Evolutionary conservation across 1,140 invertebrate genomes (phyloP).

Genomic region (Nephotettix cincticeps): DNA sequence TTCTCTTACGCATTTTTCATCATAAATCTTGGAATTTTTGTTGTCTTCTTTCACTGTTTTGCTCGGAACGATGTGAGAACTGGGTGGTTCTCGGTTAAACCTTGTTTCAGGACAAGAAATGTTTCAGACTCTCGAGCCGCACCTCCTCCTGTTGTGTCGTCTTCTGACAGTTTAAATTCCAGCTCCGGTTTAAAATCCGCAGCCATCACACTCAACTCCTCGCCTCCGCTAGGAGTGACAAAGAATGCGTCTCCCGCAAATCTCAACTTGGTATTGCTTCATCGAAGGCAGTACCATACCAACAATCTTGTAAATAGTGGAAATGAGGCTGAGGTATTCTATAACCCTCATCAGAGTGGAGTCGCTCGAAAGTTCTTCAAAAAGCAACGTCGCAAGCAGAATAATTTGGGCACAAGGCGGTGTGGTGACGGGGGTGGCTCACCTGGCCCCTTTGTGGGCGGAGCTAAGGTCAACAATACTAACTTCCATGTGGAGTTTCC

Average conservation of each 20-base stretch:
- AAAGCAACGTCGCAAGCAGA: constrained; percentile 70
- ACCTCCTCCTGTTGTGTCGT: constrained; percentile 31
- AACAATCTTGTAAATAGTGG: constrained; percentile 68
- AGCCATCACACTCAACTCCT: constrained; percentile 49
- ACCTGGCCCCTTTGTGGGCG: constrained; percentile 51
- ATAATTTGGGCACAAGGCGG: constrained; percentile 67
- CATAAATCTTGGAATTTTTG: constrained; percentile 74
- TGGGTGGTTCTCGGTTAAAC: constrained; percentile 64
- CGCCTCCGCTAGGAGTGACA: constrained; percentile 43
- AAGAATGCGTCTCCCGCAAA: constrained; percentile 48
- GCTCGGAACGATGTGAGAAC: constrained; percentile 77
- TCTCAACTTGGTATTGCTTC: constrained; percentile 64
- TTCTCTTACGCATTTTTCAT: constrained; percentile 71
- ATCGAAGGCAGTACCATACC: constrained; percentile 67
- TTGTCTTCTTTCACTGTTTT: constrained; percentile 82
- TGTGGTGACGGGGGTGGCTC: constrained; percentile 61
- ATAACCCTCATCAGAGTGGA: constrained; percentile 90
- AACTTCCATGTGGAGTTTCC: constrained; percentile 66
- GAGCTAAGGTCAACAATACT: constrained; percentile 71
- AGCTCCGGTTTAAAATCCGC: constrained; percentile 49
- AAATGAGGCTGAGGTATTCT: constrained; percentile 80
- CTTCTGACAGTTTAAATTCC: constrained; percentile 32
- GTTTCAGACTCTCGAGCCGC: constrained; percentile 31
- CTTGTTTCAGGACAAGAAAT: constrained; percentile 34
- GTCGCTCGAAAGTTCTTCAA: constrained; percentile 90